phyloP scores from a whole-genome alignment of 64 coral and sea anemone genomes.

The Porites lutea region DNA sequence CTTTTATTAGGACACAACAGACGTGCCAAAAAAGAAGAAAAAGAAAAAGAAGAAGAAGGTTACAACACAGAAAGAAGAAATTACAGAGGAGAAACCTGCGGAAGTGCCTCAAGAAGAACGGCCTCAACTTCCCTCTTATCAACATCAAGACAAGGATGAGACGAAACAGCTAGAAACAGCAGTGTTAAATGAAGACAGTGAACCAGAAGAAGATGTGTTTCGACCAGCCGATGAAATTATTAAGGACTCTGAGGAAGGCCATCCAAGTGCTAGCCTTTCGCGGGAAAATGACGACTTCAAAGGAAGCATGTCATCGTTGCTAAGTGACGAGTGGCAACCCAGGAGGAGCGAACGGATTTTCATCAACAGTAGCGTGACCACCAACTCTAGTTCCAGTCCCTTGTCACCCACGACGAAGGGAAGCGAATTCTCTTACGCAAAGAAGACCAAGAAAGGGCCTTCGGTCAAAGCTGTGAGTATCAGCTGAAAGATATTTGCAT shows the following conservation, averaged over 20 bases:
- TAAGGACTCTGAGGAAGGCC: not conserved
- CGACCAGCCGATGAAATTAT: not conserved
- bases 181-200: not conserved
- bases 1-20: constrained; percentile 14
- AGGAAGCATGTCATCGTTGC: constrained; percentile 17
- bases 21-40: constrained; percentile 60
- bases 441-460: constrained; percentile 55
- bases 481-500: not conserved
- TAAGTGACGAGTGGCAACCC: constrained; percentile 63
- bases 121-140: not conserved
- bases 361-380: constrained; percentile 77
- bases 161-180: constrained; percentile 18
- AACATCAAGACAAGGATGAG: not conserved
- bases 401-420: constrained; percentile 52
- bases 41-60: constrained; percentile 66
- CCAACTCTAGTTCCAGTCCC: constrained; percentile 54
- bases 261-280: not conserved
- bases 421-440: constrained; percentile 49
- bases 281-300: constrained; percentile 16
- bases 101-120: constrained; percentile 20
- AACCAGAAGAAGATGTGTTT: constrained; percentile 30
- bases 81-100: not conserved
- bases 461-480: constrained; percentile 24
- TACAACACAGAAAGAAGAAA: not conserved
- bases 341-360: constrained; percentile 80